A percentile compares a stretch with the other conserved stretches of the same genome.
Evolutionary conservation across 2,888 invertebrate species (phyloP).

Genomic region (Sisyra terminalis): DNA sequence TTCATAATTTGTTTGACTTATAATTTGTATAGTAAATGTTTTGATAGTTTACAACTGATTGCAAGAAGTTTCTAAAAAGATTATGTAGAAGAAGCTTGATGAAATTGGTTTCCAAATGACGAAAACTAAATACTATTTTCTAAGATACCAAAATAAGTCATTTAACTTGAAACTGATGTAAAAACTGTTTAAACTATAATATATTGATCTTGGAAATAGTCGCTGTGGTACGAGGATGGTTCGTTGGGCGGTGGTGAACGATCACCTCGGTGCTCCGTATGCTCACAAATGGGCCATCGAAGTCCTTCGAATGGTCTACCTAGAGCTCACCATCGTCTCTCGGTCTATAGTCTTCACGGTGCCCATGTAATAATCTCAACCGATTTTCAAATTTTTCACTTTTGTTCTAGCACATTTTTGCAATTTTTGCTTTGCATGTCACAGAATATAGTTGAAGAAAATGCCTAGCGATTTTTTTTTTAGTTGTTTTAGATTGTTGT

Average conservation of each 20-base stretch:
- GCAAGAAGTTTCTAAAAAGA: too few species aligned
- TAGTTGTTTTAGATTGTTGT: neutral
- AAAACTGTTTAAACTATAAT: slow-evolving; percentile 1
- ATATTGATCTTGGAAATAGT: slow-evolving; percentile 27
- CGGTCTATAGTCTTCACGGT: slow-evolving; percentile 16
- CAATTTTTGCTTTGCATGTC: neutral
- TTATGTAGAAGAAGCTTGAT: too few species aligned
- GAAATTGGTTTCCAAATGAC: too few species aligned
- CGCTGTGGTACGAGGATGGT: slow-evolving; percentile 40
- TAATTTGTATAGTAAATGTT: too few species aligned
- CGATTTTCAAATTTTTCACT: neutral
- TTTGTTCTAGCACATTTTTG: neutral
- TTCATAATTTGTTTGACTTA: too few species aligned
- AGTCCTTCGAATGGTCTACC: slow-evolving; percentile 21
- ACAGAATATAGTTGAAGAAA: neutral
- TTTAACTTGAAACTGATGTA: neutral
- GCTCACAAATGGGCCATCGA: slow-evolving; percentile 24
- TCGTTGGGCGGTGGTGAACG: slow-evolving; percentile 21
- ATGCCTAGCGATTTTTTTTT: neutral
- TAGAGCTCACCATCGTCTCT: slow-evolving; percentile 21
- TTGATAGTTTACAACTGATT: too few species aligned
- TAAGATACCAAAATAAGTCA: too few species aligned
- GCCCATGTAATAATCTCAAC: slow-evolving; percentile 7
- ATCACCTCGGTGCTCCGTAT: slow-evolving; percentile 23
- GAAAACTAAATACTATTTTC: too few species aligned